A percentile compares a stretch with the other conserved stretches of the same genome.
phyloP scores from a whole-genome alignment of 2,113 vertebrate genomes.

The Mohoua ochrocephala region DNA sequence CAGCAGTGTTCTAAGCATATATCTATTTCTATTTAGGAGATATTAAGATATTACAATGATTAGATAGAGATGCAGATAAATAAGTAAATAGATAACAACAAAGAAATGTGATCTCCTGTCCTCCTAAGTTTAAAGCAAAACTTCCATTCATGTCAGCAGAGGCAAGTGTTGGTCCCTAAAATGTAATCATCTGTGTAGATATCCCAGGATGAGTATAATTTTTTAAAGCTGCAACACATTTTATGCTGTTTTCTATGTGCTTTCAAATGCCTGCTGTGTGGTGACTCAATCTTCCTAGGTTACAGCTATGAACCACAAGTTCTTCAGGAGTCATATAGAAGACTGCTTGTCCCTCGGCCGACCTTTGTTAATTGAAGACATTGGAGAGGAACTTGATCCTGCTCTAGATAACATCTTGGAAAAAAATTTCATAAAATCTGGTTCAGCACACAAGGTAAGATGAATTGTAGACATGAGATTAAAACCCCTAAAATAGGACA shows the following conservation, averaged over 20 bases:
- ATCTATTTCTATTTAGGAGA: not conserved
- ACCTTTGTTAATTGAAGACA: slow-evolving; percentile 81
- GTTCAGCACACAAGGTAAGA: slow-evolving; percentile 79
- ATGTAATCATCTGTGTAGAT: not conserved
- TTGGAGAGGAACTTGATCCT: slow-evolving; percentile 85
- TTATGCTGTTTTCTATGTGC: not conserved
- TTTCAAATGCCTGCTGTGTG: not conserved
- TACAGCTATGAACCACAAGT: slow-evolving; percentile 81
- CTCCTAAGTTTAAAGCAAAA: not conserved
- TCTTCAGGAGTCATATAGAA: slow-evolving; percentile 81
- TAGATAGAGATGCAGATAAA: not conserved
- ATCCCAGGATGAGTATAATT: not conserved
- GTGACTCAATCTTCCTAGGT: slow-evolving; percentile 63
- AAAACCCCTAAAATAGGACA: not conserved
- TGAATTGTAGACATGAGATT: not conserved
- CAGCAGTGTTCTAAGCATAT: not conserved
- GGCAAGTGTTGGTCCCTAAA: not conserved
- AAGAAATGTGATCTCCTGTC: not conserved
- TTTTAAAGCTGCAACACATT: not conserved
- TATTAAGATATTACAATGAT: not conserved
- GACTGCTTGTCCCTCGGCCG: slow-evolving; percentile 78
- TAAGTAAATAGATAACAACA: not conserved
- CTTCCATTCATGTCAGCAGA: not conserved
- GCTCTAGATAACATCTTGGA: slow-evolving; percentile 83
- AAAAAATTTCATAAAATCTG: slow-evolving; percentile 86